These are phyloP conservation scores for Mantis religiosa DNA, from an alignment of 2,888 invertebrate species.

Conservation along the genomic window DNA sequence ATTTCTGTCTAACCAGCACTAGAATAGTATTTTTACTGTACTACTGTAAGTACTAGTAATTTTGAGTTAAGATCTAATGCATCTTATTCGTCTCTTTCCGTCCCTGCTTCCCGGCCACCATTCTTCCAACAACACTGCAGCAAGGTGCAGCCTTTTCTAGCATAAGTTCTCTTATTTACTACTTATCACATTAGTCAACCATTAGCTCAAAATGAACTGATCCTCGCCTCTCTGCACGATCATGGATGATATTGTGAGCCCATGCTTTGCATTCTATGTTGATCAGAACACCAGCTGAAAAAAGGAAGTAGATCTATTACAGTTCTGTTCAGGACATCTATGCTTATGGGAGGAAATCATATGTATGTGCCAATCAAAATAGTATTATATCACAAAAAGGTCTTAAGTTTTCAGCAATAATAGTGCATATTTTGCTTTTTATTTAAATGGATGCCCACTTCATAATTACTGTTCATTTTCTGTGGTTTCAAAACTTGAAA, in stretches of 20 bases:
- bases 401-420: no score
- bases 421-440: no score
- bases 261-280: conserved; percentile 93
- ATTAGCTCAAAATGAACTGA: conserved; percentile 93
- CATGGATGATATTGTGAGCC: conserved; percentile 84
- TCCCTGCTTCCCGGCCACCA: neutral
- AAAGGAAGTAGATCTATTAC: conserved; percentile 5
- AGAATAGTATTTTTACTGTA: conserved; percentile 19
- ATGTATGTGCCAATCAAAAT: no score
- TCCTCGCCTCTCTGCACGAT: conserved; percentile 84
- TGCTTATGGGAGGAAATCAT: no score
- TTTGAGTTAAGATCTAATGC: conserved; percentile 1
- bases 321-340: no score
- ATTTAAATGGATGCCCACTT: no score
- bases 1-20: neutral
- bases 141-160: neutral
- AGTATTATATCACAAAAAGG: no score
- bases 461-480: no score
- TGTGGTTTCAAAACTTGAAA: no score
- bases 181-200: conserved; percentile 64
- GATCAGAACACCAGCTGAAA: conserved; percentile 77
- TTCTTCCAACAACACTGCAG: neutral
- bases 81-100: neutral
- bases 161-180: neutral
- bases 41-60: conserved; percentile 22